These are phyloP conservation scores for Chaetura pelagica DNA, from an alignment of 2,113 vertebrate species.

Conservation along the genomic window DNA sequence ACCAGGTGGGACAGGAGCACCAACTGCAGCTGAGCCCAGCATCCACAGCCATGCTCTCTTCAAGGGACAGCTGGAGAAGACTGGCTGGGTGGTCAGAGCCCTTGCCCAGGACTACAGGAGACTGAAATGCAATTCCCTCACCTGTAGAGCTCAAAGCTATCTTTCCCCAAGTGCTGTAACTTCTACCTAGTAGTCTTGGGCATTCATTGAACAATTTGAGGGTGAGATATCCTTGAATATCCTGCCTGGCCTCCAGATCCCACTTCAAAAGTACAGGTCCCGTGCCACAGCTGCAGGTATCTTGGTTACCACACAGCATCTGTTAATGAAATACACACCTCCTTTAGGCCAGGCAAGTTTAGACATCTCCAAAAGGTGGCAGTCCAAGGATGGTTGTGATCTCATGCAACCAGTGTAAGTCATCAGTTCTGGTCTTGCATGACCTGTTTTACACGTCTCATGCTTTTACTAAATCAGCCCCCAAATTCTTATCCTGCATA, in stretches of 20 bases:
- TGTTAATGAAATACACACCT: neutral
- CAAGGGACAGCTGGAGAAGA: neutral
- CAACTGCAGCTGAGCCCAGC: neutral
- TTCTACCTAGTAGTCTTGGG: neutral
- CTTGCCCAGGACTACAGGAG: neutral
- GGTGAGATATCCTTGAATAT: neutral
- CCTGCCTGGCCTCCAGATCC: neutral
- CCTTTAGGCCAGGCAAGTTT: neutral
- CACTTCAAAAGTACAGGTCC: neutral
- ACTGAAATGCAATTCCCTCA: neutral
- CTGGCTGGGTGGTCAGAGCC: neutral
- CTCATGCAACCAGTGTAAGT: neutral
- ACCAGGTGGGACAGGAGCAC: neutral
- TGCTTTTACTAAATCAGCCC: neutral
- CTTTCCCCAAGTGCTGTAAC: neutral
- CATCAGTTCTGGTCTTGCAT: neutral
- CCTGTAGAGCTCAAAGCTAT: neutral
- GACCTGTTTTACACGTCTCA: neutral
- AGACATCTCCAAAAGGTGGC: neutral
- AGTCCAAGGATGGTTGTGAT: neutral
- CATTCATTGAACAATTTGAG: neutral
- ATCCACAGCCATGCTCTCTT: neutral
- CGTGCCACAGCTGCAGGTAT: neutral
- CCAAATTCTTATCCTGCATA: neutral
- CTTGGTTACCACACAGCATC: neutral